Conservation (phyloP, 2,113 vertebrate species). For the Tragelaphus scriptus region DNA sequence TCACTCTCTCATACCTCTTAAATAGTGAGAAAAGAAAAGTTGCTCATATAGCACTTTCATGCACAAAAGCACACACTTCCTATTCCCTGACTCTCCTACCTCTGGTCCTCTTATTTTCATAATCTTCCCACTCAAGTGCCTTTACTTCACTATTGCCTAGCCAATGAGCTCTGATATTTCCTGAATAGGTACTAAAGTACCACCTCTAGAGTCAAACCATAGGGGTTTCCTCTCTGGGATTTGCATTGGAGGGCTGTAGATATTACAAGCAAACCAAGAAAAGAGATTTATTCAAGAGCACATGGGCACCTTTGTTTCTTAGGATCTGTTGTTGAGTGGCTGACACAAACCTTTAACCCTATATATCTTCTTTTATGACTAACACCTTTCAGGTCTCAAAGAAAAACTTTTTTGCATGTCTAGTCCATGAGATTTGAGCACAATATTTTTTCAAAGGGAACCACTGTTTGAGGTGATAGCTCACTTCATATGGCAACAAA, state of each 20-base stretch:
- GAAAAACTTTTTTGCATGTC: neutral
- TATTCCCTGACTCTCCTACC: neutral
- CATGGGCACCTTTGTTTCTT: neutral
- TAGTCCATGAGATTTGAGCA: neutral
- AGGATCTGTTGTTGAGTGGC: neutral
- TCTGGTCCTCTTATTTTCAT: neutral
- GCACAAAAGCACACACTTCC: neutral
- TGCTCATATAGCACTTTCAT: neutral
- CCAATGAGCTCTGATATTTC: neutral
- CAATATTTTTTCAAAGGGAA: neutral
- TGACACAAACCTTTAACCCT: neutral
- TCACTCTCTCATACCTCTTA: neutral
- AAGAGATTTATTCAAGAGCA: neutral
- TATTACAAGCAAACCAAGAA: neutral
- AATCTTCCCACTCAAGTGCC: neutral
- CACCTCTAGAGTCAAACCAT: neutral
- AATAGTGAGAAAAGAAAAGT: neutral
- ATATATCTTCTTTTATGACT: neutral
- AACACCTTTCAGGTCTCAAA: neutral
- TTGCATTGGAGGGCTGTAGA: neutral
- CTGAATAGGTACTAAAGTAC: neutral
- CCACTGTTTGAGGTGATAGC: neutral
- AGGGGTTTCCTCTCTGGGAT: neutral
- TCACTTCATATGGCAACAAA: neutral
- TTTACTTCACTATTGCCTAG: neutral